Conservation (phyloP, 1,140 invertebrate genomes). For the Aphaenogaster rudis region DNA sequence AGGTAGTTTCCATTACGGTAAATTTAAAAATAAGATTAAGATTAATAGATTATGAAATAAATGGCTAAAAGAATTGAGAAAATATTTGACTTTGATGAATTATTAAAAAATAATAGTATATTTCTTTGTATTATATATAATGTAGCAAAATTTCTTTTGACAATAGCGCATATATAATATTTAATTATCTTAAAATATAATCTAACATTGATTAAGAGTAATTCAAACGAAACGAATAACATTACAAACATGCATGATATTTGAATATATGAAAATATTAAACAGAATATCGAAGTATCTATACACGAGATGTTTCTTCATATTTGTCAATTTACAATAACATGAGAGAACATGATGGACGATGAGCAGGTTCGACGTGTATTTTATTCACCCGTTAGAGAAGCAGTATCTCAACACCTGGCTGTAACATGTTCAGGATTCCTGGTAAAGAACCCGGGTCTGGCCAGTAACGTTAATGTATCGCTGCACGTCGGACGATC, state of each 20-base stretch:
- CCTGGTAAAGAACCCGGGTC: conserved; percentile 65
- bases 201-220: background rate
- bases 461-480: conserved; percentile 64
- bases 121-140: background rate
- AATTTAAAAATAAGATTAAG: background rate
- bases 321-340: background rate
- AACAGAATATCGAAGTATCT: background rate
- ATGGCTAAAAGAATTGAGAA: background rate
- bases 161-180: background rate
- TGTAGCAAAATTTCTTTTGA: background rate
- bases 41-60: background rate
- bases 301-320: background rate
- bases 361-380: background rate
- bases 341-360: background rate
- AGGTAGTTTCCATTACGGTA: background rate
- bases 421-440: conserved; percentile 65
- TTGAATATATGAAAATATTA: background rate
- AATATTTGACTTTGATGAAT: conserved; percentile 1
- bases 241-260: background rate
- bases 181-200: background rate
- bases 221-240: background rate
- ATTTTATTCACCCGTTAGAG: conserved; percentile 68
- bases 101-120: background rate
- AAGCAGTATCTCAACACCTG: conserved; percentile 66
- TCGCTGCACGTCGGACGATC: conserved; percentile 62